Base-by-base conservation (phyloP, 2,113 vertebrate genomes). In the Anser cygnoides region DNA sequence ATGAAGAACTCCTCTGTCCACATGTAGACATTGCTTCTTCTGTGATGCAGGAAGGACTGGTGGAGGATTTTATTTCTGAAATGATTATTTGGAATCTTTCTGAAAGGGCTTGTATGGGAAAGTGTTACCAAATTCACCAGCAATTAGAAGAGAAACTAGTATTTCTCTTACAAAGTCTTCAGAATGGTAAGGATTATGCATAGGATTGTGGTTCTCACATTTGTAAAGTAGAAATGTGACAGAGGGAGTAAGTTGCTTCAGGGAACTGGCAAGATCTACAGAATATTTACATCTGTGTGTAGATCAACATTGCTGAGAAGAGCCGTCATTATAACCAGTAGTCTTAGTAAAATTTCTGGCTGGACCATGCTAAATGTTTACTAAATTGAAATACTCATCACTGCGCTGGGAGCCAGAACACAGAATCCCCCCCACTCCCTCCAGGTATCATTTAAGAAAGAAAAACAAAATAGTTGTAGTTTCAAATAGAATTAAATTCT, bases 1-100 rank as follows among this genome's bases (percentile, higher is more conserved):
- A 71, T 72, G 73, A 93, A 76, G 29, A 26, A 25, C 4, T 87
- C 23, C 46, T 67, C 61, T 86, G 73, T 87, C 66, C 3, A 0
- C 3, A 5, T 52, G 49, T 54, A 87, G 70, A 83, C 7, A 3
- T 89, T 33, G 66, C 77, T 91, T 76, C 19, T 73, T 93, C 76
- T 62, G 41, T 84, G 25, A 2, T 52, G 41, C 41, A 73, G 43
- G 17, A 61, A 58, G 16, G 79, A 66, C 39, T 62, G 46, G 28
- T 89, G 58, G 52, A 79, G 68, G 55, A 77, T 89, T 75, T 95
- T 80, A 39, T 68, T 83, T 26, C 52, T 77, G 62, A 92, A 93
- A 49, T 63, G 3, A 20, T 81, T 28, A 55, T 94, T 68, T 79
- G 37, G 59, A 92, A 33, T 58, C 61, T 76, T 91, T 73, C 41